Base-by-base conservation (phyloP, 2,113 vertebrate species). In the Syrrhaptes paradoxus region DNA sequence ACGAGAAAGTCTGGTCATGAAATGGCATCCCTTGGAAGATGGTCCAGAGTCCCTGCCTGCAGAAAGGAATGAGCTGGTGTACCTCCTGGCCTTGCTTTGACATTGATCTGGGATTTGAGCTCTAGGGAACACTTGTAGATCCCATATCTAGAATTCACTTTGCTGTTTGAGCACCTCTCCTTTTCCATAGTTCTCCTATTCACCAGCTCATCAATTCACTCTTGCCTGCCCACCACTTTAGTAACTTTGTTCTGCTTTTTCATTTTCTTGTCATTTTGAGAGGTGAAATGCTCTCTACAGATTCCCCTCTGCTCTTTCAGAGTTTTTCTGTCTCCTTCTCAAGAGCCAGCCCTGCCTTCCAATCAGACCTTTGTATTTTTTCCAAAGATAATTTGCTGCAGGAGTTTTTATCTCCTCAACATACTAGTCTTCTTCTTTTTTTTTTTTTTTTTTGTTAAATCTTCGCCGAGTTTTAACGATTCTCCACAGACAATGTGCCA, bases 401-500 rank as follows among this genome's bases (percentile, higher is more conserved):
- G 76, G 72, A 83, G 31, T 68, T 90, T 96, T 91, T 84, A 81
- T 89, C 87, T 89, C 54, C 59, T 75, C 38, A 11, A 32, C 28
- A 65, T 36, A 51, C 22, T 48, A 10, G 58, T 72, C 26, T 66
- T 67, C 14, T 54, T n/a, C 6, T 20, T 24, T 10, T 9, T 26
- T 12, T 21, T 57, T 29, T 16, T 29, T 9, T 34, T 38, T 58
- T 14, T 45, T 65, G 61, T 38, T 13, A 6, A 54, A 34, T 78
- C 48, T 95, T 84, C 58, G 59, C 63, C 0, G 31, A 58, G 67
- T 95, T 91, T 90, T 96, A 95, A 87, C 2, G 38, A 85, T 91
- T 78, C 90, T 94, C 94, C 67, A 15, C 85, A 94, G 94, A 94
- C 93, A 94, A 85, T 85, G 73, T 73, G 68, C 93, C 96, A 96